Conservation (phyloP, 2,113 vertebrate genomes). For the Elaphurus davidianus region DNA sequence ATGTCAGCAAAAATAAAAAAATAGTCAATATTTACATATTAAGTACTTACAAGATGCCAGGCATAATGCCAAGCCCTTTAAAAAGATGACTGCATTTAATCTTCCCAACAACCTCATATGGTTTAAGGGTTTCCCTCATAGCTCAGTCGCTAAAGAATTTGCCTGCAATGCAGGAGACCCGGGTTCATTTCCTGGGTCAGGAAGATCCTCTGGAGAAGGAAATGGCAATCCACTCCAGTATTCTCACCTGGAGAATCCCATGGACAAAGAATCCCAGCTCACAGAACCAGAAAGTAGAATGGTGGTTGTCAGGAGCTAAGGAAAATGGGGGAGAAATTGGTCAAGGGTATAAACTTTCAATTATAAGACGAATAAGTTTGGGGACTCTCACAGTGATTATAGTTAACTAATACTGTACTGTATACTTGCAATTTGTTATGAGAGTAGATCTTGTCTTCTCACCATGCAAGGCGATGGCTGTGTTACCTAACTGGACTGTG, state of each 20-base stretch:
- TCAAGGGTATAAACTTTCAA: background rate
- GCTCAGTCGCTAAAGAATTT: background rate
- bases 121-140: background rate
- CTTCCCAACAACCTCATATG: background rate
- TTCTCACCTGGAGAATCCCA: background rate
- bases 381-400: background rate
- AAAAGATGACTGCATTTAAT: background rate
- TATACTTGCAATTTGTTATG: background rate
- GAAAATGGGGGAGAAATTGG: background rate
- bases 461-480: background rate
- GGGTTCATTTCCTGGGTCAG: background rate
- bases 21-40: background rate
- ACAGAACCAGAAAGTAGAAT: background rate
- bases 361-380: background rate
- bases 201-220: background rate
- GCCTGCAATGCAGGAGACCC: background rate
- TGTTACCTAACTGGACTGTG: background rate
- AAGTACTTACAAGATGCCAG: background rate
- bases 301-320: background rate
- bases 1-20: constrained; percentile 25
- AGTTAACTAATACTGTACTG: background rate
- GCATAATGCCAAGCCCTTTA: background rate
- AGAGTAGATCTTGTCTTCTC: background rate
- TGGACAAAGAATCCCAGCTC: background rate
- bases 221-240: background rate